Percentiles rank a stretch among this genome's conserved stretches.
Evolutionary conservation across 2,888 invertebrate genomes (phyloP).

Genomic region (Noctua janthina): DNA sequence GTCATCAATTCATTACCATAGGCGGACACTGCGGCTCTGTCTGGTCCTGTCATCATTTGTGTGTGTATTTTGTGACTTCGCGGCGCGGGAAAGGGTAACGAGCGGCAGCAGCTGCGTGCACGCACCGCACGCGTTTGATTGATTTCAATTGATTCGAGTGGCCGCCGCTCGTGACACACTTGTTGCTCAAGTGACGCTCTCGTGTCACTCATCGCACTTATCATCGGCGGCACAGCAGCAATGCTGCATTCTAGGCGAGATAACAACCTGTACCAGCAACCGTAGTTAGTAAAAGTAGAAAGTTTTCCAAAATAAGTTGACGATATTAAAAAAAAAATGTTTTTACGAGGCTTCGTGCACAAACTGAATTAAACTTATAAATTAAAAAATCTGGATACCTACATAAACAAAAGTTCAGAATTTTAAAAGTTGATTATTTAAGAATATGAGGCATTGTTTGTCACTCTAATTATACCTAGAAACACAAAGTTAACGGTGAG

Average conservation of each 20-base stretch:
- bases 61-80: neutral
- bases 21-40: neutral
- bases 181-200: neutral
- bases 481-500: neutral
- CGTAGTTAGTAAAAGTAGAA: neutral
- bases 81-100: neutral
- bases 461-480: neutral
- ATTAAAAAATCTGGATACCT: neutral
- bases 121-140: constrained; percentile 41
- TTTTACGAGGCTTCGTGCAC: neutral
- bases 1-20: neutral
- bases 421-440: neutral
- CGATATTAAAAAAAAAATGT: neutral
- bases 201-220: neutral
- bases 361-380: neutral
- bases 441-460: neutral
- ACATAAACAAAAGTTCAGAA: neutral
- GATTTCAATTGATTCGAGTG: constrained; percentile 53
- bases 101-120: constrained; percentile 23
- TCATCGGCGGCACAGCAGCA: neutral
- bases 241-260: constrained; percentile 3
- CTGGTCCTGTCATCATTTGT: neutral
- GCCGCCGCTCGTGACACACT: constrained; percentile 25
- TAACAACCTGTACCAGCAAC: neutral
- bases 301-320: neutral